Base-by-base conservation (phyloP, 23 tunicate species). In the Halocynthia roretzi region DNA sequence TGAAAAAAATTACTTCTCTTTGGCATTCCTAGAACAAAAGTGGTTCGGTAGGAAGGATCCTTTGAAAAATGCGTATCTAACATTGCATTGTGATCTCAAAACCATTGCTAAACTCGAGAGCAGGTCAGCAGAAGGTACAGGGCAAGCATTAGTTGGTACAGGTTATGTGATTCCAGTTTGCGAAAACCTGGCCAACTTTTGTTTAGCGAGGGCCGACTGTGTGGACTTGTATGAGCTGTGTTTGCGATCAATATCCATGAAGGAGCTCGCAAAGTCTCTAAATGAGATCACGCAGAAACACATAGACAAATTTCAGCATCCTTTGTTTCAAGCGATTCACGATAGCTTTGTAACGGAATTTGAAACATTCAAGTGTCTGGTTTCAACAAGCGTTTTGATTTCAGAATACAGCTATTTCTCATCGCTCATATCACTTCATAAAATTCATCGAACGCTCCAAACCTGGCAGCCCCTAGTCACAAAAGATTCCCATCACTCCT, bases 31-130 rank as follows among this genome's bases (percentile, higher is more conserved):
- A 51, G 87, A 88, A 66, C 95, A 88, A 57, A 78, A 83, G 72
- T 88, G 95, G 95, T 88, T 88, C 74, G 95, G 87, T 0, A 55
- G 87, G 50, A 67, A 68, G 61, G 95, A 88, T 69, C 80, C 84
- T 56, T 72, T 83, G n/a, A 78, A 78, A 88, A 88, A 68, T 55
- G 79, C 84, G 10, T 88, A 83, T 79, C 73, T 61, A 6, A 78
- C 68, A n/a, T 31, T 88, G 54, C 71, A 78, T 48, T 67, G 56
- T 61, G 67, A 57, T 18, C 78, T 88, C 58, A 53, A 77, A 61
- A 75, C 52, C 60, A 77, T 82, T 22, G 76, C 56, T 17, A 83
- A 72, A 50, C 80, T 71, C 17, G 80, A 80, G 20, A 53, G 61
- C n/a, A 72, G 50, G 44, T 31, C 44, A 31, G 44, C 44, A 31